Evolutionary conservation across 2,888 invertebrate genomes (phyloP), one percentile per base, ranked within the genome.

Genomic region (Arrhopalites spinosus): DNA sequence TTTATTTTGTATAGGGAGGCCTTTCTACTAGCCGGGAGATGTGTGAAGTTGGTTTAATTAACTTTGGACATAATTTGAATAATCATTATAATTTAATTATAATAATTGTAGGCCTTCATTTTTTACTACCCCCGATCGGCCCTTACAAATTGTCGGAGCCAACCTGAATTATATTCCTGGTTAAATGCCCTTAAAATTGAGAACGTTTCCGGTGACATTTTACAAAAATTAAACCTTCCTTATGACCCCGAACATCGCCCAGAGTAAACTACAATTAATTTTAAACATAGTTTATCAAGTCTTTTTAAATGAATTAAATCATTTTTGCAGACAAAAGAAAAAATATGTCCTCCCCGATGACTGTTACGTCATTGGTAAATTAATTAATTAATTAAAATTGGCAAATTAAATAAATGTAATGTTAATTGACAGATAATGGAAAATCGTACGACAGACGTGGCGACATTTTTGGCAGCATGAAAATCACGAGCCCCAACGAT

Each of bases 91-190:
- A n/a, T n/a, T n/a, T n/a, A n/a, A n/a, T n/a, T n/a, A n/a, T n/a
- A n/a, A n/a, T n/a, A n/a, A n/a, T n/a, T n/a, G n/a, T n/a, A n/a
- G 2, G 92, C 93, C 0, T 94, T 94, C 84, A 88, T 94, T 0
- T 86, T 93, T 5, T 93, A 94, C 85, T 94, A 95, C 85, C 95
- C 95, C 0, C 89, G 91, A 74, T 92, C 92, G 0, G 90, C 91
- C 70, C 86, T 94, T 8, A 91, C 93, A 0, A 92, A 92, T 0
- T 94, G 94, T 84, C 93, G 92, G 84, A 93, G 93, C 25, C 93
- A 93, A 90, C 92, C 93, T 0, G 93, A 94, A 0, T 92, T 93
- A 0, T 90, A 91, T 70, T 92, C 93, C 83, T 92, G 94, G 85
- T 93, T 94, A 83, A 90, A 91, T 82, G 92, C 91, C 0, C 90